These are phyloP conservation scores for Catocala fraxini DNA, from an alignment of 2,888 invertebrate genomes.

Conservation along the genomic window DNA sequence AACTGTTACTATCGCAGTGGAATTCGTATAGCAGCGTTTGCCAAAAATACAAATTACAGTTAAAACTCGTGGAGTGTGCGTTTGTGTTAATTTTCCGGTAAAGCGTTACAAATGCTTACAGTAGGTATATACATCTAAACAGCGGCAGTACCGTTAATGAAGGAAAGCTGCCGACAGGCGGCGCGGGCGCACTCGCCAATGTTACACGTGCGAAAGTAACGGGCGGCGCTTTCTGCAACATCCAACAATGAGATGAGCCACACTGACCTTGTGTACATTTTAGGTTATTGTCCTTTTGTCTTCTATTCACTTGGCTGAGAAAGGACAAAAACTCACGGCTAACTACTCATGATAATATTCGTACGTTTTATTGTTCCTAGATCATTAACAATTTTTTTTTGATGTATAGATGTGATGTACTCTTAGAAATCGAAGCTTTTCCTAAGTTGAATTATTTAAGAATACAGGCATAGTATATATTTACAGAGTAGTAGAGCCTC, in stretches of 20 bases:
- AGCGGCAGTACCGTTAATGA: conserved; percentile 29
- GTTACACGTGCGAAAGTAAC: conserved; percentile 23
- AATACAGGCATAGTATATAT: no score
- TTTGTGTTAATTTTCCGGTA: conserved; percentile 16
- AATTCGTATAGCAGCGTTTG: background rate
- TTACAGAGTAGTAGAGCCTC: no score
- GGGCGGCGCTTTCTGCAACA: conserved; percentile 19
- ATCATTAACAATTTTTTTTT: no score
- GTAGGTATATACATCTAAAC: conserved; percentile 8
- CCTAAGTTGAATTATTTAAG: no score
- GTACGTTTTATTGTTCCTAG: background rate
- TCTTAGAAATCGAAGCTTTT: no score
- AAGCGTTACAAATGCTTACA: conserved; percentile 15
- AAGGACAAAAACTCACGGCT: background rate
- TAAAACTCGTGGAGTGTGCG: background rate
- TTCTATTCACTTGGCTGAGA: background rate
- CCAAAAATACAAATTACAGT: conserved; percentile 1
- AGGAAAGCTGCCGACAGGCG: conserved; percentile 12
- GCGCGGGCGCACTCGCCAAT: conserved; percentile 13
- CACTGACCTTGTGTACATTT: background rate
- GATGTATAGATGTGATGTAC: no score
- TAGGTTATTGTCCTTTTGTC: conserved; percentile 5
- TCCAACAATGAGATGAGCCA: conserved; percentile 9
- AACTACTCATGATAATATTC: background rate
- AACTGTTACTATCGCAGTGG: no score